Base-by-base conservation (phyloP, 1,140 invertebrate genomes). In the Ylistrum balloti region DNA sequence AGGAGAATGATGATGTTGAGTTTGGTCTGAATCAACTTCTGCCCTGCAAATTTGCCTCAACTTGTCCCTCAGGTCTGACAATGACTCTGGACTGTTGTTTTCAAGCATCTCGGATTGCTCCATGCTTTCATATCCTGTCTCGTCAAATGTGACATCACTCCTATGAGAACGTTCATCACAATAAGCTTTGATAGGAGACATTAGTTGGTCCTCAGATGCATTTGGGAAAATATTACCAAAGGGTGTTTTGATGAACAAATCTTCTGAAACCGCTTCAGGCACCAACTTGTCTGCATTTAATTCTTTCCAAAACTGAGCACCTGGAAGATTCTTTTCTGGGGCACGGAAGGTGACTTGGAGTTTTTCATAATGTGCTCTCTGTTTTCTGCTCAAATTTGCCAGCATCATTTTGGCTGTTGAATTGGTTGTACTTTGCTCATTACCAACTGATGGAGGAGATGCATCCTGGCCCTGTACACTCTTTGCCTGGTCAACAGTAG, bases 351-450 rank as follows among this genome's bases (percentile, higher is more conserved):
- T 74, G 5, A 74, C 56, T 74, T 74, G 56, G 56, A 74, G 56
- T 74, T 74, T 74, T 28, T 74, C 56, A 74, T 74, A 74, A n/a
- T 74, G 56, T 74, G 56, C 56, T 74, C n/a, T 74, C n/a, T 74
- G 56, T 74, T 74, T 74, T 74, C n/a, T 28, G 28, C n/a, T 74
- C 56, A 74, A n/a, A 74, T n/a, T n/a, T 28, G 22, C 56, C 1
- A 11, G n/a, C 56, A 74, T 22, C 22, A 74, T 17, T 74, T 22
- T 74, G 20, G 41, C 10, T 13, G 41, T 45, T 45, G 41, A 17
- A 45, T 28, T 28, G n/a, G 56, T 28, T 28, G 3, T n/a, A 28
- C n/a, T 74, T 11, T 22, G 56, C 22, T 74, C 56, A 74, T 74
- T n/a, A 74, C 28, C 28, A 5, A 5, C 17, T 7, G 0, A 22